A percentile compares a stretch with the other conserved stretches of the same genome.
These are phyloP conservation scores for Euthynnus affinis DNA, from an alignment of 2,797 vertebrate genomes.

Conservation along the genomic window DNA sequence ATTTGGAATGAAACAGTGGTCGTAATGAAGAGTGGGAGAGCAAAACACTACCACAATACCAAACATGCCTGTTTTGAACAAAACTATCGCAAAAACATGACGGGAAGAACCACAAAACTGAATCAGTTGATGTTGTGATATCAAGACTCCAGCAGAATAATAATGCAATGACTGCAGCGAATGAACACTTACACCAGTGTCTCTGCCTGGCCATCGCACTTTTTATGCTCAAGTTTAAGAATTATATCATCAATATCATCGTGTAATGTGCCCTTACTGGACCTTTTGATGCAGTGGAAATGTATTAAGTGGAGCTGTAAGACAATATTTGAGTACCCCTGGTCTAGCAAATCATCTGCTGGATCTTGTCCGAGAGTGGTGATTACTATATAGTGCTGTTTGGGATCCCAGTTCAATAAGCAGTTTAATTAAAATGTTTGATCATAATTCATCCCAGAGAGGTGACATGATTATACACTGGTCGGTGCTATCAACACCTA, in stretches of 20 bases:
- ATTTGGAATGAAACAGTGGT: background rate
- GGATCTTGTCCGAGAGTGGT: background rate
- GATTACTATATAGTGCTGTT: background rate
- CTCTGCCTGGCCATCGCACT: too few relatives aligned
- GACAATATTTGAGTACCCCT: too few relatives aligned
- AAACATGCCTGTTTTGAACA: background rate
- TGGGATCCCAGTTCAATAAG: conserved; percentile 13
- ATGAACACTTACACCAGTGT: too few relatives aligned
- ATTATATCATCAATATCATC: too few relatives aligned
- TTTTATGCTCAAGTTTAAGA: too few relatives aligned
- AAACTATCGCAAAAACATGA: background rate
- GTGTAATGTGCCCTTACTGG: too few relatives aligned
- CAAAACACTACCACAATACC: background rate
- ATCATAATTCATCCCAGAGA: conserved; percentile 39
- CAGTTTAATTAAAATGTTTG: conserved; percentile 35
- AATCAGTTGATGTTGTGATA: background rate
- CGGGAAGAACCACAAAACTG: background rate
- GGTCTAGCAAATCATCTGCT: conserved; percentile 9
- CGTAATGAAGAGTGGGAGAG: background rate
- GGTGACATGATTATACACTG: conserved; percentile 29
- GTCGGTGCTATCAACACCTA: conserved; percentile 39
- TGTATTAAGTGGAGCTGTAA: too few relatives aligned
- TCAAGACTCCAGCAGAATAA: background rate
- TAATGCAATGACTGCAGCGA: too few relatives aligned
- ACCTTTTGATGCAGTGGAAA: too few relatives aligned